These are phyloP conservation scores for Pristiophorus japonicus DNA, from an alignment of 2,113 vertebrate genomes.

Conservation along the genomic window DNA sequence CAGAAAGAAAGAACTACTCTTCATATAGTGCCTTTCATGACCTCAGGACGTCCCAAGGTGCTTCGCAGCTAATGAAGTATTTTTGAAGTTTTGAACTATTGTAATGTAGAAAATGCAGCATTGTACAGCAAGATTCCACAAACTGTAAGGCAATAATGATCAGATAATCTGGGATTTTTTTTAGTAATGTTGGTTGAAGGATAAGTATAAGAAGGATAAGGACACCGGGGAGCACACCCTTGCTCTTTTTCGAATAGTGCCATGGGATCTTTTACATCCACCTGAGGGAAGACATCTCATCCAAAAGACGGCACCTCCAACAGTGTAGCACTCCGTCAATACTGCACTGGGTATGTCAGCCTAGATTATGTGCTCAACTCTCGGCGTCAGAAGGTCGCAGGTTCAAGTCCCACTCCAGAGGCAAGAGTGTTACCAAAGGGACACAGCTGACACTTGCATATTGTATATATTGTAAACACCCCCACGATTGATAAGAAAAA, in stretches of 20 bases:
- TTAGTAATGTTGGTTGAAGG: neutral
- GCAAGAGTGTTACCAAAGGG: neutral
- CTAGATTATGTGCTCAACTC: neutral
- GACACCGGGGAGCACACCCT: neutral
- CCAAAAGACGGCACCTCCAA: neutral
- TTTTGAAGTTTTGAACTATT: neutral
- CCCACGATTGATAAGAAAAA: neutral
- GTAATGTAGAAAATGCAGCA: neutral
- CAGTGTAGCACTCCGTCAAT: neutral
- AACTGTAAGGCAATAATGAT: neutral
- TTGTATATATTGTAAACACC: neutral
- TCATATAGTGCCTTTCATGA: neutral
- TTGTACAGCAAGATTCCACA: neutral
- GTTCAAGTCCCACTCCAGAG: too few species aligned
- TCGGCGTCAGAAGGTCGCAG: too few species aligned
- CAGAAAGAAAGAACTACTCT: too few species aligned
- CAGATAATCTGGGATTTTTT: too few species aligned
- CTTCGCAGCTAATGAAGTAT: neutral
- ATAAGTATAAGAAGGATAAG: neutral
- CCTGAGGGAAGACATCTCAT: neutral
- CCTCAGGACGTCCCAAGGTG: neutral
- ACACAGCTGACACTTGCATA: neutral
- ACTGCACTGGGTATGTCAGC: neutral
- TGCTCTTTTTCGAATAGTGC: neutral
- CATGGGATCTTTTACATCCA: neutral